Percentiles rank a stretch among this genome's conserved stretches.
Conservation (phyloP, 2,888 invertebrate species). For the Diplazon laetatorius region DNA sequence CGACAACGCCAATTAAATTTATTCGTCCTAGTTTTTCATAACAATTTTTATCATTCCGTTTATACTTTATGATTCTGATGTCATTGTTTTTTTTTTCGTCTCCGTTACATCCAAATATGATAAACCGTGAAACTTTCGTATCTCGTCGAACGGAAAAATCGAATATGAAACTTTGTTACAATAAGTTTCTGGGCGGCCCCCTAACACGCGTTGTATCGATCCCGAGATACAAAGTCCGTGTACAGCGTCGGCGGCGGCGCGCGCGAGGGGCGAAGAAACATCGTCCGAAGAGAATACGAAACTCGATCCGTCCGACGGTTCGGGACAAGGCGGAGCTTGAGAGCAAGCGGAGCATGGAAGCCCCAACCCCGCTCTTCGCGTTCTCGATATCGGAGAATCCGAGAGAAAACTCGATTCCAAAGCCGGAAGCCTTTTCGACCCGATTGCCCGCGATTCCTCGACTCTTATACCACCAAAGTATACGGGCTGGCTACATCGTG, state of each 20-base stretch:
- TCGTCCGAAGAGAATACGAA: slow-evolving; percentile 53
- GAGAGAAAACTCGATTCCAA: slow-evolving; percentile 39
- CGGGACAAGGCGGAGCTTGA: neutral
- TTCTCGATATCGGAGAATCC: slow-evolving; percentile 46
- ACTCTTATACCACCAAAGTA: neutral
- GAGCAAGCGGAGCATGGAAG: slow-evolving; percentile 27
- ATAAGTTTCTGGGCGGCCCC: slow-evolving; percentile 23
- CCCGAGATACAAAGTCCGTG: slow-evolving; percentile 15
- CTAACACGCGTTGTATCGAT: slow-evolving; percentile 29
- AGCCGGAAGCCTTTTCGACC: slow-evolving; percentile 42
- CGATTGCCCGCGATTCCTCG: slow-evolving; percentile 33
- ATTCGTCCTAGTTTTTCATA: too few relatives aligned
- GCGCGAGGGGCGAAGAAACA: neutral
- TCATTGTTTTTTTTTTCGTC: neutral
- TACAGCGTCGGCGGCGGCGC: neutral
- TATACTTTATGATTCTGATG: neutral
- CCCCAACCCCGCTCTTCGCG: slow-evolving; percentile 17
- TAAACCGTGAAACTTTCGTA: neutral
- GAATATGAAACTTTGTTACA: slow-evolving; percentile 30
- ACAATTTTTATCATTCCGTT: neutral
- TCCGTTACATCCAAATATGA: neutral
- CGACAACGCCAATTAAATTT: too few relatives aligned
- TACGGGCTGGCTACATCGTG: neutral
- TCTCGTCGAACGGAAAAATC: neutral
- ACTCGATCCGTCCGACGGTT: slow-evolving; percentile 41